Evolutionary conservation across 2,888 invertebrate species (phyloP).

Genomic region (Galerucella calmariensis): DNA sequence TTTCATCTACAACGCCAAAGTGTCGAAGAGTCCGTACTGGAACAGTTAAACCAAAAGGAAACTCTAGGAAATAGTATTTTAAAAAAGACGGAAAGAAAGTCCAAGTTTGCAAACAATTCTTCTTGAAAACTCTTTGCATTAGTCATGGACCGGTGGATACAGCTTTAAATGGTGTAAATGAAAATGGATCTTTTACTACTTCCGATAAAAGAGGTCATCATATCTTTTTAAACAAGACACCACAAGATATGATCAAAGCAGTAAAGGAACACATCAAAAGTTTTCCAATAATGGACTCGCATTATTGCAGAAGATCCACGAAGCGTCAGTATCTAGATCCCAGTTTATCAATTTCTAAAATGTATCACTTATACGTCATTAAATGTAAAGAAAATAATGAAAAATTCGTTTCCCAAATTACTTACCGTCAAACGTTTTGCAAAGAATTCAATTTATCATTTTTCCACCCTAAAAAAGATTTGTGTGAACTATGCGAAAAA

Average conservation of each 20-base stretch:
- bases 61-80: slow-evolving; percentile 8
- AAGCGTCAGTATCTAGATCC: slow-evolving; percentile 2
- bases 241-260: not conserved
- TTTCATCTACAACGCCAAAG: slow-evolving; percentile 3
- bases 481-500: slow-evolving; percentile 39
- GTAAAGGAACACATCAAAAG: not conserved
- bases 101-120: slow-evolving; percentile 30
- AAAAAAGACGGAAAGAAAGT: slow-evolving; percentile 13
- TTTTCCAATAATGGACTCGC: not conserved
- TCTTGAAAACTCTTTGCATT: slow-evolving; percentile 30
- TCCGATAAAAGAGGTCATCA: not conserved
- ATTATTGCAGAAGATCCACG: not conserved
- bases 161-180: not conserved
- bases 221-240: not conserved
- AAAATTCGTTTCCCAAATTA: slow-evolving; percentile 25
- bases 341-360: not conserved
- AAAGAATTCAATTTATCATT: slow-evolving; percentile 43
- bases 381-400: slow-evolving; percentile 1
- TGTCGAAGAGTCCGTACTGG: slow-evolving; percentile 29
- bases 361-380: not conserved
- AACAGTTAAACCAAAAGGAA: slow-evolving; percentile 18
- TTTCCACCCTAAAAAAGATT: slow-evolving; percentile 46
- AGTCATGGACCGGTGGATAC: slow-evolving; percentile 32
- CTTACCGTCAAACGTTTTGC: slow-evolving; percentile 40
- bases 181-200: not conserved